Evolutionary conservation across 2,113 vertebrate genomes (phyloP).

Genomic region (Podilymbus podiceps): DNA sequence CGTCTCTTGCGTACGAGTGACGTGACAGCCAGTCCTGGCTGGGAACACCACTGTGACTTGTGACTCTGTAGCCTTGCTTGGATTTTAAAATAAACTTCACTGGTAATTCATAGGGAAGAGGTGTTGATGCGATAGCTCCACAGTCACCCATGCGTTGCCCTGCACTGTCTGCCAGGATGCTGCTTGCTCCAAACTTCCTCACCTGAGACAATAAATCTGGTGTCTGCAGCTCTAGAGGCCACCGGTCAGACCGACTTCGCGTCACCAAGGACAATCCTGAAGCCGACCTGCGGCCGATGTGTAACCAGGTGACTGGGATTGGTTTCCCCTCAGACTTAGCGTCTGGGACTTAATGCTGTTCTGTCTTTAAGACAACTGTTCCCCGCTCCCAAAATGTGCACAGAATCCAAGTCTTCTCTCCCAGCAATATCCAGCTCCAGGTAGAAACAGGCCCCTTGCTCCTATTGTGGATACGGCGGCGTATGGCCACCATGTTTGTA

Average conservation of each 20-base stretch:
- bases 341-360: neutral
- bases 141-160: neutral
- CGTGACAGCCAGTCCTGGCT: neutral
- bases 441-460: neutral
- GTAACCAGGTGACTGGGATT: neutral
- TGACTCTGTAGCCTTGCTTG: slow-evolving; percentile 33
- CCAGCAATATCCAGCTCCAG: slow-evolving; percentile 13
- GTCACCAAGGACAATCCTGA: neutral
- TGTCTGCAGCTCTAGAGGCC: neutral
- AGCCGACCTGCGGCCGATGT: neutral
- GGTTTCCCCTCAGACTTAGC: neutral
- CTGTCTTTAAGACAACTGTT: neutral
- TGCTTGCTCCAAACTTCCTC: slow-evolving; percentile 19
- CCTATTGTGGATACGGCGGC: neutral
- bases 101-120: slow-evolving; percentile 14
- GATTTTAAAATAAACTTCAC: slow-evolving; percentile 43
- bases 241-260: neutral
- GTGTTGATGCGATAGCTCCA: neutral
- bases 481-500: neutral
- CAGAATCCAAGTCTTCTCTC: slow-evolving; percentile 34
- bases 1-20: neutral
- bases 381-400: neutral
- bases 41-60: slow-evolving; percentile 19
- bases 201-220: neutral
- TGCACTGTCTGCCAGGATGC: neutral